Conservation (phyloP, 2,113 vertebrate species). For the Piaya cayana region DNA sequence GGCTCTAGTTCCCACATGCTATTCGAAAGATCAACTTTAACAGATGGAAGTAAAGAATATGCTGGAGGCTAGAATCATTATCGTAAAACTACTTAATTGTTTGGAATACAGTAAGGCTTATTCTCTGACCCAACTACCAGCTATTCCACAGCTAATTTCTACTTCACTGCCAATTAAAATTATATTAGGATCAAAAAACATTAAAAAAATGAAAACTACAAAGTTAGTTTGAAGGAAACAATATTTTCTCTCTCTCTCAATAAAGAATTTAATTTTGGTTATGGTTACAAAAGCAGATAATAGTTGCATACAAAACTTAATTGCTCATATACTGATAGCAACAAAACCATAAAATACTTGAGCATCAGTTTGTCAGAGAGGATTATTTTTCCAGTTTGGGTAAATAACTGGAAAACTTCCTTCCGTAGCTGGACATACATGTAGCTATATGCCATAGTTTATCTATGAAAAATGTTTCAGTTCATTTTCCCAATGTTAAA, state of each 20-base stretch:
- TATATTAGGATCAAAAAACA: neutral
- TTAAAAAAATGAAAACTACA: neutral
- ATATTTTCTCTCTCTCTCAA: neutral
- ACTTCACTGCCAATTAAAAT: neutral
- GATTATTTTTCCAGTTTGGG: neutral
- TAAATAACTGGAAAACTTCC: neutral
- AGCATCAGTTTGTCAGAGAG: neutral
- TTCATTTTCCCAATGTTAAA: neutral
- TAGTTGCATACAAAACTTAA: neutral
- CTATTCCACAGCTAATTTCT: neutral
- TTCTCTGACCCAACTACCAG: neutral
- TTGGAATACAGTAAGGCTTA: neutral
- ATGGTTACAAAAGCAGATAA: neutral
- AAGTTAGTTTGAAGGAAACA: neutral
- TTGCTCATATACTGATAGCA: neutral
- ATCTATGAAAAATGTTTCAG: neutral
- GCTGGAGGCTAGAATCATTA: neutral
- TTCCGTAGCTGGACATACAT: neutral
- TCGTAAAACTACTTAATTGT: neutral
- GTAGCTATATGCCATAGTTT: too few relatives aligned
- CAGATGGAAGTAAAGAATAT: neutral
- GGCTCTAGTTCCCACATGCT: neutral
- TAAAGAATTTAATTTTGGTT: neutral
- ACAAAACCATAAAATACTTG: neutral
- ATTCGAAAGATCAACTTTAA: neutral